phyloP scores from a whole-genome alignment of 2,113 vertebrate genomes.

The Bucco capensis region DNA sequence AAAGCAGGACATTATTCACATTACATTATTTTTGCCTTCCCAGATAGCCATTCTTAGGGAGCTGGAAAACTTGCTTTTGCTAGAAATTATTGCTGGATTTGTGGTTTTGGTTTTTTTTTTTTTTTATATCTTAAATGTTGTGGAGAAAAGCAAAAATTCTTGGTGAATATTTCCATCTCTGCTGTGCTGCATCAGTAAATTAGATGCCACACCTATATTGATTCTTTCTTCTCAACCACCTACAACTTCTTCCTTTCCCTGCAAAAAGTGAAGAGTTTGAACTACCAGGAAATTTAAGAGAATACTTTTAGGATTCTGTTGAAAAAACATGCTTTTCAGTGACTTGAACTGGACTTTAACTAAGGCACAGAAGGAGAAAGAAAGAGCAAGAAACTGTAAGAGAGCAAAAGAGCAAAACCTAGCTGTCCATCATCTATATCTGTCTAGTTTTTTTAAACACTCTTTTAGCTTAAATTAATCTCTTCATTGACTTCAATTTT shows the following conservation, averaged over 20 bases:
- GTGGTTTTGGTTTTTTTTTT: neutral
- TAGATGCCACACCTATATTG: neutral
- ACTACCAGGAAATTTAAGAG: neutral
- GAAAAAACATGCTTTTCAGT: neutral
- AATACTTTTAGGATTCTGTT: neutral
- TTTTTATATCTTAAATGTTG: neutral
- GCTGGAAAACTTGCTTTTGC: neutral
- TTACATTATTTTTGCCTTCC: neutral
- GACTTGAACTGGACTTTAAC: neutral
- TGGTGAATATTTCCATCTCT: neutral
- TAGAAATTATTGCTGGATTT: neutral
- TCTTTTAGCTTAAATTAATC: neutral
- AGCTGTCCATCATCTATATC: neutral
- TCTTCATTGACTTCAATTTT: neutral
- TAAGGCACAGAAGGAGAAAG: neutral
- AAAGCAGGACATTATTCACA: neutral
- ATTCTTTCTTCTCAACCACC: neutral
- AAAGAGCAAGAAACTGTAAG: neutral
- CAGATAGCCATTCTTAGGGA: neutral
- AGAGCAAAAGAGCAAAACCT: neutral
- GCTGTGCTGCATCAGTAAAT: neutral
- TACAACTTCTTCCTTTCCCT: rapidly evolving
- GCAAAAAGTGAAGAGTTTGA: neutral
- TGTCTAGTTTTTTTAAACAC: neutral
- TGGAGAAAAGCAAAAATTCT: neutral